These are phyloP conservation scores for Papilio polytes DNA, from an alignment of 1,140 invertebrate species.

Conservation along the genomic window DNA sequence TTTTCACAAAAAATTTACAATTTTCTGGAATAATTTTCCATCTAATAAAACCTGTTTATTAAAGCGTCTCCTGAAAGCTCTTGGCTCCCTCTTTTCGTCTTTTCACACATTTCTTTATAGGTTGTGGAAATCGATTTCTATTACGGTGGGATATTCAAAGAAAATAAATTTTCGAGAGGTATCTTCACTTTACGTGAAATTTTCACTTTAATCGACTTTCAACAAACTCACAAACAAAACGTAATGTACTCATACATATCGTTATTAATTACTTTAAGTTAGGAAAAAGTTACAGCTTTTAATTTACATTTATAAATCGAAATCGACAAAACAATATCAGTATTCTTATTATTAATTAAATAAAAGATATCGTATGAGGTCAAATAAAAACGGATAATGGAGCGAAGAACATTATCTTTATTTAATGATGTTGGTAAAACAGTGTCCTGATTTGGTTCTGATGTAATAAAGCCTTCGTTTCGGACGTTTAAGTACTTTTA, in stretches of 20 bases:
- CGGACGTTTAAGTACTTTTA: too few species aligned
- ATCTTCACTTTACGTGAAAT: background rate
- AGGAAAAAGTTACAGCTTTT: too few species aligned
- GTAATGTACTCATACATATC: background rate
- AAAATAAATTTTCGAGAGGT: background rate
- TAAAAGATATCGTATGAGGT: background rate
- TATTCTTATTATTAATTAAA: background rate
- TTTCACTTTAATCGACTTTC: background rate
- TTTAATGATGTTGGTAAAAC: background rate
- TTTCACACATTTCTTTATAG: slow-evolving; percentile 18
- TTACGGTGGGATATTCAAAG: background rate
- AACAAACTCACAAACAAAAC: background rate
- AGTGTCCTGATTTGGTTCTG: too few species aligned
- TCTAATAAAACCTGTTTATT: background rate
- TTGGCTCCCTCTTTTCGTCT: background rate
- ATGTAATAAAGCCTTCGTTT: too few species aligned
- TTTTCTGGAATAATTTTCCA: background rate
- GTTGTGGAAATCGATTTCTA: background rate
- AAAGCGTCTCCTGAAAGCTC: background rate
- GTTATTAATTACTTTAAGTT: too few species aligned
- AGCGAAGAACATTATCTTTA: slow-evolving; percentile 2
- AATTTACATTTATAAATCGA: too few species aligned
- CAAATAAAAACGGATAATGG: background rate
- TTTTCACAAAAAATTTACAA: background rate
- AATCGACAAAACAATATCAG: background rate